Conservation (phyloP, 2,797 vertebrate genomes). For the Taenioides sp. region DNA sequence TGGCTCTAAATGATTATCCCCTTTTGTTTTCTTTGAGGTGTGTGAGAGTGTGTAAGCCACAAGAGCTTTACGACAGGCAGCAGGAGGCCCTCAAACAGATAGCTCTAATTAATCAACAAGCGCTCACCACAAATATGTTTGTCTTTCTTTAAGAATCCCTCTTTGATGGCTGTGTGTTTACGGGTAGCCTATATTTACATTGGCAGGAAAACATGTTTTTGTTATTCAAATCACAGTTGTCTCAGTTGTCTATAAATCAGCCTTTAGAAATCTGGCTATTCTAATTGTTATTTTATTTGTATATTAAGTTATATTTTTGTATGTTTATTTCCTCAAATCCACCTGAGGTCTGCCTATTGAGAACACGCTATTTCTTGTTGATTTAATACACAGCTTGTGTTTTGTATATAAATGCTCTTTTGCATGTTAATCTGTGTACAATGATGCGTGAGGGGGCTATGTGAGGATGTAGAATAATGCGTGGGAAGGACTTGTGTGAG, state of each 20-base stretch:
- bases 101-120: conserved; percentile 59
- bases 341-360: conserved; percentile 4
- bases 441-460: conserved; percentile 48
- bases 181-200: conserved; percentile 1
- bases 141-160: conserved; percentile 4
- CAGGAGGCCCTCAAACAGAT: conserved; percentile 61
- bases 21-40: conserved; percentile 74
- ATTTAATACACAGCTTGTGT: conserved; percentile 58
- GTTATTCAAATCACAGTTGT: background rate
- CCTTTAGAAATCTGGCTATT: background rate
- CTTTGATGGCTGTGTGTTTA: conserved; percentile 11
- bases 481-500: conserved; percentile 42
- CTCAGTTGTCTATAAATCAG: too few species aligned
- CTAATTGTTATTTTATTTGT: conserved; percentile 27
- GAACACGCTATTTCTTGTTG: conserved; percentile 17
- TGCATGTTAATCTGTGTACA: conserved; percentile 70
- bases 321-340: background rate
- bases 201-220: conserved; percentile 5
- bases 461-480: conserved; percentile 64
- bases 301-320: background rate
- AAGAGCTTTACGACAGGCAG: conserved; percentile 46
- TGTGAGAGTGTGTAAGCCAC: conserved; percentile 49
- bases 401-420: conserved; percentile 66
- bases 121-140: conserved; percentile 21
- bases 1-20: conserved; percentile 78